These are phyloP conservation scores for Melangyna quadrimaculata DNA, from an alignment of 2,888 invertebrate species.

Conservation along the genomic window DNA sequence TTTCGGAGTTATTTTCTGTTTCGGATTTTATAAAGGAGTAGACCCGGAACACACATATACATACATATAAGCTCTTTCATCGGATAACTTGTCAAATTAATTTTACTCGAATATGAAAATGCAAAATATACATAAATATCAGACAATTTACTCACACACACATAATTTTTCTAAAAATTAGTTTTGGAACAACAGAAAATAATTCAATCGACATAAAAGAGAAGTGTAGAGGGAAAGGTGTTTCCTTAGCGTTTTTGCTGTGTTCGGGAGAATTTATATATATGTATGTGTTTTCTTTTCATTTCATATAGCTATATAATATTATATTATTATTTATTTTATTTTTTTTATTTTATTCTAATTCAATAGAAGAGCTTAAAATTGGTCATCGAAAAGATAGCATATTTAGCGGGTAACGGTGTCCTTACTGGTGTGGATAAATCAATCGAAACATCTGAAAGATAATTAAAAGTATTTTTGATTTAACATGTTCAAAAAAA, in stretches of 20 bases:
- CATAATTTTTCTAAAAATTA: too few relatives aligned
- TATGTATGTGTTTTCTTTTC: neutral
- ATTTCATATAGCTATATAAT: constrained; percentile 4
- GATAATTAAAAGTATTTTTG: neutral
- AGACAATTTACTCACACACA: too few relatives aligned
- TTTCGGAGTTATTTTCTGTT: too few relatives aligned
- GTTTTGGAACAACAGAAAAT: too few relatives aligned
- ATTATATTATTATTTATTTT: constrained; percentile 24
- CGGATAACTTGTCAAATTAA: too few relatives aligned
- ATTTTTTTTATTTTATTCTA: constrained; percentile 18
- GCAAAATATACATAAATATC: too few relatives aligned
- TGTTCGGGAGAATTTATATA: constrained; percentile 58
- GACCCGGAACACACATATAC: too few relatives aligned
- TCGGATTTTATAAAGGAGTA: too few relatives aligned
- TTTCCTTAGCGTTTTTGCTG: constrained; percentile 46
- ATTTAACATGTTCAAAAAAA: neutral
- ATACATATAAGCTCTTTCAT: too few relatives aligned
- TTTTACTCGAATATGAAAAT: too few relatives aligned
- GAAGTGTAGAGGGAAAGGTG: constrained; percentile 46
- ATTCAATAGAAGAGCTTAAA: constrained; percentile 83
- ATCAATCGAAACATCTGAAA: constrained; percentile 98
- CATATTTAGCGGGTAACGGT: constrained; percentile 95
- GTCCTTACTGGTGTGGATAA: constrained; percentile 98
- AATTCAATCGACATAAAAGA: too few relatives aligned
- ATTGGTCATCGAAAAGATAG: constrained; percentile 96